A percentile compares a stretch with the other conserved stretches of the same genome.
These are phyloP conservation scores for Tiphia femorata DNA, from an alignment of 2,888 invertebrate species.

Conservation along the genomic window DNA sequence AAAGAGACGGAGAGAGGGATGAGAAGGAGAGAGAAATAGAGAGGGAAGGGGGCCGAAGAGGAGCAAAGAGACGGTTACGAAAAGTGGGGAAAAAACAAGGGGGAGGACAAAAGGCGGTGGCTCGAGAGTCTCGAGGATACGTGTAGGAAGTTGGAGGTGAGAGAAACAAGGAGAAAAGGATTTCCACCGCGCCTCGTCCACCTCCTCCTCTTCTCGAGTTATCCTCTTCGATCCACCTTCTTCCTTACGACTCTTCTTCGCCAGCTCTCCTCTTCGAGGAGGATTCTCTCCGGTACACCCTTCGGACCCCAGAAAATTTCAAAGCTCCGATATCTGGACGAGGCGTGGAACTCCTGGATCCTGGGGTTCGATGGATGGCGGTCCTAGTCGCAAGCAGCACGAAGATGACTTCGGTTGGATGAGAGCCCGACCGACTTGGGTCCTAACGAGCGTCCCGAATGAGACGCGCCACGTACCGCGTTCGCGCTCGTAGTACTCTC, in stretches of 20 bases:
- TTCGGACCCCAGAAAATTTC: too few species aligned
- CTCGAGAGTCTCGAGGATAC: too few species aligned
- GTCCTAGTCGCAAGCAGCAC: too few species aligned
- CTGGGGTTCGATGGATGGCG: too few species aligned
- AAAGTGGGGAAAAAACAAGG: background rate
- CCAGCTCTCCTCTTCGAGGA: background rate
- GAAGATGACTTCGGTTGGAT: too few species aligned
- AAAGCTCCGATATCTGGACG: too few species aligned
- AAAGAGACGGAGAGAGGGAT: background rate
- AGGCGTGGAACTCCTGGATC: too few species aligned
- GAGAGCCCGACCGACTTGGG: too few species aligned
- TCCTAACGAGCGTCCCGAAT: background rate
- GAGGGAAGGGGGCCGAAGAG: conserved; percentile 13
- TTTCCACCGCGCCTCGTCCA: background rate
- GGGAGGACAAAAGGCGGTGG: conserved; percentile 3
- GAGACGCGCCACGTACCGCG: background rate
- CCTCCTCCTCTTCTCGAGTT: background rate
- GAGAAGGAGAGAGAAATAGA: conserved; percentile 22
- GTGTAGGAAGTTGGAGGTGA: too few species aligned
- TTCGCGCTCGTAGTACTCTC: too few species aligned
- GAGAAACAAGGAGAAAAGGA: too few species aligned
- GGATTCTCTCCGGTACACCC: background rate
- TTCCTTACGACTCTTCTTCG: background rate
- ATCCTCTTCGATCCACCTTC: background rate
- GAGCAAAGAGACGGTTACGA: background rate